Conservation (phyloP, 2,888 invertebrate species). For the Auanema sp. region DNA sequence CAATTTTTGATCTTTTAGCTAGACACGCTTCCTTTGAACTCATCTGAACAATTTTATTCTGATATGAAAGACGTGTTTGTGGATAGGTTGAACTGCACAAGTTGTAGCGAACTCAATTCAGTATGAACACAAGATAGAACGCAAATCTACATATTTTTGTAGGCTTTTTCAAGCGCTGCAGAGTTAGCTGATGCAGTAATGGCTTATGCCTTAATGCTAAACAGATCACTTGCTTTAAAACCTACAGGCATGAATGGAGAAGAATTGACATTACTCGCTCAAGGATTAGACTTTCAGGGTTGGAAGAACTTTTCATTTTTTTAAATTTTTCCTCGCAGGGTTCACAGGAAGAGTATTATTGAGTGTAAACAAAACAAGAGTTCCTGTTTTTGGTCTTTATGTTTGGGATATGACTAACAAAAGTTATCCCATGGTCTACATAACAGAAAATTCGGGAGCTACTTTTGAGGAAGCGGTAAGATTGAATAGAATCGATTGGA, state of each 20-base stretch:
- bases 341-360: slow-evolving; percentile 38
- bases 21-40: neutral
- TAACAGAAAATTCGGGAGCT: no score
- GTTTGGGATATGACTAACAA: no score
- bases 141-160: neutral
- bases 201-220: slow-evolving; percentile 30
- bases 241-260: no score
- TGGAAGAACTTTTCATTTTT: no score
- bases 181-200: slow-evolving; percentile 35
- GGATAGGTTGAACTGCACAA: neutral
- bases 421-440: no score
- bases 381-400: slow-evolving; percentile 23
- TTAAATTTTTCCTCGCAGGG: slow-evolving; percentile 12
- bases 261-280: no score
- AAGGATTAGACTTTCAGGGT: no score
- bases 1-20: neutral
- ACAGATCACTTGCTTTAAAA: no score
- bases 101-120: neutral
- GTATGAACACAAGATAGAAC: neutral
- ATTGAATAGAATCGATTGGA: no score
- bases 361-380: slow-evolving; percentile 31
- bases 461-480: no score
- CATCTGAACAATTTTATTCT: slow-evolving; percentile 1
- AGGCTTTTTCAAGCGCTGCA: slow-evolving; percentile 25
- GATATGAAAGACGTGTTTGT: slow-evolving; percentile 14